These are phyloP conservation scores for Drosophila sulfurigaster DNA, from an alignment of 1,140 invertebrate genomes.

Conservation along the genomic window DNA sequence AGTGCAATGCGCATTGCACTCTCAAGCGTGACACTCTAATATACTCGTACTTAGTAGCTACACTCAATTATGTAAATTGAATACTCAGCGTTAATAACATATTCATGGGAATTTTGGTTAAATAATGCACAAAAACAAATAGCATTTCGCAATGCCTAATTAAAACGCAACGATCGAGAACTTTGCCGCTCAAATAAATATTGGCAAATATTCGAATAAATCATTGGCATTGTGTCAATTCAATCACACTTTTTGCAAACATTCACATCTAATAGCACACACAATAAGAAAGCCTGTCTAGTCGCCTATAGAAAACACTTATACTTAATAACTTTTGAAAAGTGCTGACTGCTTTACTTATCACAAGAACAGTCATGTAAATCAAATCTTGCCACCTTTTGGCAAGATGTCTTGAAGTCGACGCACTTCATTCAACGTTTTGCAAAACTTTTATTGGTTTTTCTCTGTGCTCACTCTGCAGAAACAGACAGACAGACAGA, in stretches of 20 bases:
- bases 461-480: conserved; percentile 12
- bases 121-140: background rate
- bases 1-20: background rate
- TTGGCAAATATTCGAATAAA: background rate
- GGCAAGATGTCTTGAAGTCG: background rate
- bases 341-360: background rate
- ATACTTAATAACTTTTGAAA: conserved; percentile 1
- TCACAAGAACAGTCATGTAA: background rate
- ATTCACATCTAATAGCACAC: background rate
- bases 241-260: background rate
- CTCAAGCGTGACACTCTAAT: background rate
- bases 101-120: background rate
- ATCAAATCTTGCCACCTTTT: conserved; percentile 14
- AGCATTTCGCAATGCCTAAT: background rate
- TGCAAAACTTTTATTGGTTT: conserved; percentile 24
- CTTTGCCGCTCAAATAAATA: background rate
- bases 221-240: conserved; percentile 5
- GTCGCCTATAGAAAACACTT: background rate
- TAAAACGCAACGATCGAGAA: conserved; percentile 3
- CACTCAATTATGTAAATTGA: background rate
- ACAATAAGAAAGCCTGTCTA: conserved; percentile 1
- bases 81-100: no score
- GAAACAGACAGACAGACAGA: background rate
- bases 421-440: conserved; percentile 18
- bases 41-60: background rate